phyloP scores from a whole-genome alignment of 2,888 invertebrate genomes.

The Anarsia innoxiella region DNA sequence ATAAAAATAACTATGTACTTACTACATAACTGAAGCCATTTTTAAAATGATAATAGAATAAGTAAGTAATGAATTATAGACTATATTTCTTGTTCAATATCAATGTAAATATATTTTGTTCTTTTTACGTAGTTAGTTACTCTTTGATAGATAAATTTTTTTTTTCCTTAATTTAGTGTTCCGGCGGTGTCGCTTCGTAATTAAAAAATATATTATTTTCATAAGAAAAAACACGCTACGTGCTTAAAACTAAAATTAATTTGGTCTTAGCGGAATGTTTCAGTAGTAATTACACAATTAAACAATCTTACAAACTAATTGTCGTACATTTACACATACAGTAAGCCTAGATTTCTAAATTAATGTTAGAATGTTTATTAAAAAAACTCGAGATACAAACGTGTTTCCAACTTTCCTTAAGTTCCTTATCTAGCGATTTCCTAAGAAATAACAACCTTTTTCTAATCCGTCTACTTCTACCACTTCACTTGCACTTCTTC shows the following conservation, averaged over 20 bases:
- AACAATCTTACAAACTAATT: slow-evolving; percentile 11
- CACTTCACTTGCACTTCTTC: slow-evolving; percentile 31
- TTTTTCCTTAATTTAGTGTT: no score
- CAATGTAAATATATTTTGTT: no score
- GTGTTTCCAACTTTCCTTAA: slow-evolving; percentile 3
- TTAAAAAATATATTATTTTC: not conserved
- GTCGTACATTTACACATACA: no score
- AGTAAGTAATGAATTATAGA: not conserved
- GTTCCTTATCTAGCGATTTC: slow-evolving; percentile 8
- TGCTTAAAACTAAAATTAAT: slow-evolving; percentile 22
- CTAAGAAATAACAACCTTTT: slow-evolving; percentile 9
- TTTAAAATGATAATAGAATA: no score
- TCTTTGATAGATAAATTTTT: not conserved
- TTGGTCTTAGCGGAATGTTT: slow-evolving; percentile 45
- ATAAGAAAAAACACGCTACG: slow-evolving; percentile 4
- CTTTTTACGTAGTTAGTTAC: no score
- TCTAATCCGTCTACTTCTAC: slow-evolving; percentile 6
- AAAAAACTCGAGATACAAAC: slow-evolving; percentile 9
- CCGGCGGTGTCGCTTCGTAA: slow-evolving; percentile 43
- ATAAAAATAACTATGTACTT: no score
- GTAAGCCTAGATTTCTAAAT: no score
- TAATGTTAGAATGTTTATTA: slow-evolving; percentile 1
- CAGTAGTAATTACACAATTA: slow-evolving; percentile 27
- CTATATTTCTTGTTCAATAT: not conserved
- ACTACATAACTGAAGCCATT: not conserved